phyloP scores from a whole-genome alignment of 2,113 vertebrate species.

The Oncorhynchus nerka region DNA sequence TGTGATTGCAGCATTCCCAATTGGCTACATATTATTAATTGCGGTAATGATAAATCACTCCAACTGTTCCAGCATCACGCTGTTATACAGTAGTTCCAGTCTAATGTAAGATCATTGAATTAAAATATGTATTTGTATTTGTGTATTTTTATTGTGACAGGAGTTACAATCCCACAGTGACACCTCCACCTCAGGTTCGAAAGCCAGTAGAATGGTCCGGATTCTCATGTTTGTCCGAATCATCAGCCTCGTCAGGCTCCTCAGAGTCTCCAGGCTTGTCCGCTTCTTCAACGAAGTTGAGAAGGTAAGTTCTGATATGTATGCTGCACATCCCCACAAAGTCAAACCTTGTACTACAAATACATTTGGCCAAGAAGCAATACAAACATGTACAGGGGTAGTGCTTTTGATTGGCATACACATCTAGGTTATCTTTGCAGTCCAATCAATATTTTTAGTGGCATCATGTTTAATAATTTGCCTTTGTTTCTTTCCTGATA shows the following conservation, averaged over 20 bases:
- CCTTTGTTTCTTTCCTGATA: slow-evolving; percentile 21
- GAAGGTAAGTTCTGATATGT: slow-evolving; percentile 59
- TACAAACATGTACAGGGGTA: not conserved
- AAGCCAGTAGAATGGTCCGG: slow-evolving; percentile 73
- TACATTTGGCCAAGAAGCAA: too few species aligned
- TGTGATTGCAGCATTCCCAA: slow-evolving; percentile 73
- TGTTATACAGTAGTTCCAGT: too few species aligned
- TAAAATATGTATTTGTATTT: not conserved
- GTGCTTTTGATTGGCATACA: not conserved
- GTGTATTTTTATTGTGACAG: slow-evolving; percentile 31
- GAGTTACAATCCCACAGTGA: slow-evolving; percentile 62
- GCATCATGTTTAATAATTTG: not conserved
- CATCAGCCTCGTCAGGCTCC: slow-evolving; percentile 71
- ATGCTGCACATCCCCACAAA: slow-evolving; percentile 8
- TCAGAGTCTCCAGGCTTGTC: slow-evolving; percentile 69
- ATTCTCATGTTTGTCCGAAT: slow-evolving; percentile 76
- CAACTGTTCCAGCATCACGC: too few species aligned
- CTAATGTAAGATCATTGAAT: not conserved
- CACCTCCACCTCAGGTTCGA: slow-evolving; percentile 40
- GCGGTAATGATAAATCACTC: slow-evolving; percentile 57
- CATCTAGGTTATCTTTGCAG: too few species aligned
- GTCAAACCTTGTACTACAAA: too few species aligned
- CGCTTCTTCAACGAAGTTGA: slow-evolving; percentile 76
- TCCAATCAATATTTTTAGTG: not conserved
- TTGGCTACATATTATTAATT: slow-evolving; percentile 73